Evolutionary conservation across 1,140 invertebrate species (phyloP).

Genomic region (Xylocopa sonorina): DNA sequence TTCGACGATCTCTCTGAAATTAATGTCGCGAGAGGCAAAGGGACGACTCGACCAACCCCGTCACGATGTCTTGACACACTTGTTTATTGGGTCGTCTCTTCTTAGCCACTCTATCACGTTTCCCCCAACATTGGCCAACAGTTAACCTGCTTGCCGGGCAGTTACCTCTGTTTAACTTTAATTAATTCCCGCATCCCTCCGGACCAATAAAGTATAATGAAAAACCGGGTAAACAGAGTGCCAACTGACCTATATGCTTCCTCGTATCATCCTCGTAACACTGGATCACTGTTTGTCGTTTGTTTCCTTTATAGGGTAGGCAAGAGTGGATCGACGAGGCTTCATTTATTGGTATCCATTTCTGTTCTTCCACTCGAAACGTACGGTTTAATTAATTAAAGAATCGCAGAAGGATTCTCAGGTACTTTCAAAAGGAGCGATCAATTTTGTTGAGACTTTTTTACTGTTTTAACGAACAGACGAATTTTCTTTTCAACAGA

Average conservation of each 20-base stretch:
- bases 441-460: no score
- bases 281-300: background rate
- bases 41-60: background rate
- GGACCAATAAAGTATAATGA: slow-evolving; percentile 74
- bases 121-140: slow-evolving; percentile 60
- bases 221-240: slow-evolving; percentile 72
- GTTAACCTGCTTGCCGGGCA: slow-evolving; percentile 72
- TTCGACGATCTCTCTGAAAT: no score
- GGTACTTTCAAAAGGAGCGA: no score
- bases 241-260: slow-evolving; percentile 55
- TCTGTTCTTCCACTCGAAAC: no score
- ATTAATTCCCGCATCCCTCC: slow-evolving; percentile 72
- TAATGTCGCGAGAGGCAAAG: no score
- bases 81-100: slow-evolving; percentile 4
- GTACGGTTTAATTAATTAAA: no score
- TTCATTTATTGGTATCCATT: no score
- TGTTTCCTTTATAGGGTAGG: background rate
- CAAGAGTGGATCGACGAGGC: no score
- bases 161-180: slow-evolving; percentile 78
- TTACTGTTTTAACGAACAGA: background rate
- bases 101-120: slow-evolving; percentile 27
- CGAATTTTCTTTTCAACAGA: background rate
- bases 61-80: slow-evolving; percentile 15
- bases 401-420: no score
- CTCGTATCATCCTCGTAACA: slow-evolving; percentile 29